Percentiles rank a stretch among this genome's conserved stretches.
Conservation (phyloP, 2,888 invertebrate genomes). For the Homarus gammarus region DNA sequence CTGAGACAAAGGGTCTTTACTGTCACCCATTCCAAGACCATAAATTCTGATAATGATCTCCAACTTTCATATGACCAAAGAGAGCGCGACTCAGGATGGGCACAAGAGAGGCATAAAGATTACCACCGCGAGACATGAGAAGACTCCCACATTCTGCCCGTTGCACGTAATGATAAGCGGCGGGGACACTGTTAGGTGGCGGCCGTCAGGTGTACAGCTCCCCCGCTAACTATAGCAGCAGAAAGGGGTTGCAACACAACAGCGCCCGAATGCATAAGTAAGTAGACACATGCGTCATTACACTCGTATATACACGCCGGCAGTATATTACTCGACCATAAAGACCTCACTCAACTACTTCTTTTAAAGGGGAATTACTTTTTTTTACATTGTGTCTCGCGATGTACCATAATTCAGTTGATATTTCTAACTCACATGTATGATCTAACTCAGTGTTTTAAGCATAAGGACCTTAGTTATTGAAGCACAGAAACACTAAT, state of each 20-base stretch:
- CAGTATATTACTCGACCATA: not conserved
- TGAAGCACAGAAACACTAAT: no score
- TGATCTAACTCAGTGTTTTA: no score
- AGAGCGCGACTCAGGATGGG: constrained; percentile 24
- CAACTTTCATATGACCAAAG: constrained; percentile 31
- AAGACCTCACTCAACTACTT: not conserved
- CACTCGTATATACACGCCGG: not conserved
- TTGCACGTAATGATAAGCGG: not conserved
- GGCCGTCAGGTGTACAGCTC: not conserved
- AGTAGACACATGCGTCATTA: not conserved
- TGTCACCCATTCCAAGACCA: constrained; percentile 36
- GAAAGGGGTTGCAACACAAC: not conserved
- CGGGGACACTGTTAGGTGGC: not conserved
- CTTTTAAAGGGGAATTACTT: no score
- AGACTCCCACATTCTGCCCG: no score
- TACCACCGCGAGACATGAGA: not conserved
- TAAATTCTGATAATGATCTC: constrained; percentile 12
- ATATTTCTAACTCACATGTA: no score
- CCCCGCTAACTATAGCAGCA: not conserved
- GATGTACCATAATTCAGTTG: no score
- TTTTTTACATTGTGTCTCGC: no score
- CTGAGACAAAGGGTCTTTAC: no score
- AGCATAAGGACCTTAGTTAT: no score
- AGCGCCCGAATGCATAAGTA: not conserved
- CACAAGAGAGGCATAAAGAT: constrained; percentile 30